Evolutionary conservation across 1,140 invertebrate genomes (phyloP).

Genomic region (Lerema accius): DNA sequence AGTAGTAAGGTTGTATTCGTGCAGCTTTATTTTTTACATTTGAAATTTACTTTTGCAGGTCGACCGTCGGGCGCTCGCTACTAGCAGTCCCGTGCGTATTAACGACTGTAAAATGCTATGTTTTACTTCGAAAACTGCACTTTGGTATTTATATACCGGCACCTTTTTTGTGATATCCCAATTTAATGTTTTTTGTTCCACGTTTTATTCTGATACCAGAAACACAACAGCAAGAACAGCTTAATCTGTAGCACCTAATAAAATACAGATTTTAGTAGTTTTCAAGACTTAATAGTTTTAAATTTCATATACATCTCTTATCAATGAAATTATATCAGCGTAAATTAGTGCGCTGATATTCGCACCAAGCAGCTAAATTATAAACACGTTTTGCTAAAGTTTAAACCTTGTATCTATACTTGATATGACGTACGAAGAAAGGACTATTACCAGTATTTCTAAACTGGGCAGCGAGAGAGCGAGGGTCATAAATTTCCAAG

Average conservation of each 20-base stretch:
- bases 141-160: slow-evolving; percentile 61
- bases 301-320: no score
- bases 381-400: no score
- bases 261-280: no score
- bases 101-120: slow-evolving; percentile 55
- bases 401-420: no score
- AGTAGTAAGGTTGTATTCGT: slow-evolving; percentile 16
- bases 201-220: slow-evolving; percentile 22
- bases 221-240: no score
- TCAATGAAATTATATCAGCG: no score
- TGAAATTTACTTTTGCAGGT: slow-evolving; percentile 18
- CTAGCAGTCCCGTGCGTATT: slow-evolving; percentile 44
- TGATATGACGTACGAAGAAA: slow-evolving; percentile 49
- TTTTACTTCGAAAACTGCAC: slow-evolving; percentile 57
- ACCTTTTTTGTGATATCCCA: slow-evolving; percentile 58
- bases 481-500: slow-evolving; percentile 73
- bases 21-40: slow-evolving; percentile 24
- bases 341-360: no score
- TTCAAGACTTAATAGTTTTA: no score
- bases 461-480: slow-evolving; percentile 59
- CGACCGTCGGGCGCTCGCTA: slow-evolving; percentile 6
- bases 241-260: no score
- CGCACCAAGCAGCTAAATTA: no score
- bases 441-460: slow-evolving; percentile 53
- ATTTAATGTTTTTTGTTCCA: slow-evolving; percentile 35